Evolutionary conservation across 2,113 vertebrate species (phyloP).

Genomic region (Taurulus bubalis): DNA sequence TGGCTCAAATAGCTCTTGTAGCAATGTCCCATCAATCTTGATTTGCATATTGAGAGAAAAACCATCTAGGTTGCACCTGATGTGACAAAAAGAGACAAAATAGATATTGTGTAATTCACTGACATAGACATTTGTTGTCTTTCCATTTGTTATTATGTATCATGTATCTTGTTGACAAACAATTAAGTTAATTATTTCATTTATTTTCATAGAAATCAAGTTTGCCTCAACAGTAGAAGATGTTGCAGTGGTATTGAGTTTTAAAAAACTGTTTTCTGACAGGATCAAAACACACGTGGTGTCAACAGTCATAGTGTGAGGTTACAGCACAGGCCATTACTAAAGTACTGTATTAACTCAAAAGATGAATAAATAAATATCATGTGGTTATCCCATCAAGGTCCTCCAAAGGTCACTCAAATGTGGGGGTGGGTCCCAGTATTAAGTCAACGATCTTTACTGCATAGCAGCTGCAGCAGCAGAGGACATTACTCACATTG

Average conservation of each 20-base stretch:
- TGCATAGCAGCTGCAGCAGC: constrained; percentile 1
- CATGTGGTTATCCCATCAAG: constrained; percentile 27
- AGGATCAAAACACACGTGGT: constrained; percentile 7
- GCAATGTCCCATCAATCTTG: constrained; percentile 15
- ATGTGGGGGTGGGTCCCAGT: neutral
- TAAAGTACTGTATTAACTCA: constrained; percentile 28
- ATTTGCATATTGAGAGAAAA: constrained; percentile 13
- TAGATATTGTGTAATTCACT: neutral
- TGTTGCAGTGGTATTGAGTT: too few species aligned
- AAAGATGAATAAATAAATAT: constrained; percentile 16
- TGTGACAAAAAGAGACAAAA: neutral
- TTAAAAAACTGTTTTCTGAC: neutral
- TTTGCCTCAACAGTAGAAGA: neutral
- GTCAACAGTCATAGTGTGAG: constrained; percentile 1
- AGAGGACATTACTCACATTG: constrained; percentile 38
- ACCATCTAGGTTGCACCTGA: neutral
- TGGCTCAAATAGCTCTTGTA: neutral
- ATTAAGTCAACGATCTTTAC: constrained; percentile 43
- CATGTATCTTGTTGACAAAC: neutral
- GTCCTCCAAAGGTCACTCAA: constrained; percentile 21
- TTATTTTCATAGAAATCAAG: neutral
- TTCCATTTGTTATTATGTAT: neutral
- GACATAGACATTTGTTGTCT: neutral
- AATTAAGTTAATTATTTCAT: neutral
- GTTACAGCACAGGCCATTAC: constrained; percentile 37